Conservation (phyloP, 64 coral and sea anemone genomes). For the Acropora tenuis region DNA sequence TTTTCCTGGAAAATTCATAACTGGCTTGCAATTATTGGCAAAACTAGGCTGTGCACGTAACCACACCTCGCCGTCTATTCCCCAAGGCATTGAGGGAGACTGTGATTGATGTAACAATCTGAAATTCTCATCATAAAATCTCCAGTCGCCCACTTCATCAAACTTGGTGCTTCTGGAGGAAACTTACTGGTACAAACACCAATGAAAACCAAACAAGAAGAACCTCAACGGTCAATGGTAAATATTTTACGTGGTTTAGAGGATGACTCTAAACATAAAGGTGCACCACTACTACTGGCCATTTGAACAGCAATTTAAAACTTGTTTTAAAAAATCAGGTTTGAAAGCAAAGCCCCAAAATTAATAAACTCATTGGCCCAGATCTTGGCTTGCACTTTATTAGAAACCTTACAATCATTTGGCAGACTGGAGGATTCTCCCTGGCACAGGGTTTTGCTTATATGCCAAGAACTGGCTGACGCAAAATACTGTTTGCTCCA, state of each 20-base stretch:
- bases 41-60: slow-evolving; percentile 1
- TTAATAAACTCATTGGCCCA: neutral
- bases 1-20: neutral
- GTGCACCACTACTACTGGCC: neutral
- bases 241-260: neutral
- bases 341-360: neutral
- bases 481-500: no score
- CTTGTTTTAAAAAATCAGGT: neutral
- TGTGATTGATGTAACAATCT: neutral
- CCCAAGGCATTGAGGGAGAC: neutral
- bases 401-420: neutral
- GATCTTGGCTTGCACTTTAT: neutral
- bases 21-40: neutral
- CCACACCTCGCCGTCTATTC: neutral
- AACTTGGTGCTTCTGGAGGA: neutral
- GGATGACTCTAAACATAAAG: neutral
- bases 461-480: no score
- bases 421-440: neutral
- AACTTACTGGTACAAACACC: slow-evolving; percentile 20
- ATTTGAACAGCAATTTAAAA: neutral
- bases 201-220: neutral
- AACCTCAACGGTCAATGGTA: neutral
- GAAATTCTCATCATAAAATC: no score
- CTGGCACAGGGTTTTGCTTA: no score
- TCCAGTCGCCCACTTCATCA: neutral